phyloP scores from a whole-genome alignment of 2,888 invertebrate species.

The Cecidostiba fungosa region DNA sequence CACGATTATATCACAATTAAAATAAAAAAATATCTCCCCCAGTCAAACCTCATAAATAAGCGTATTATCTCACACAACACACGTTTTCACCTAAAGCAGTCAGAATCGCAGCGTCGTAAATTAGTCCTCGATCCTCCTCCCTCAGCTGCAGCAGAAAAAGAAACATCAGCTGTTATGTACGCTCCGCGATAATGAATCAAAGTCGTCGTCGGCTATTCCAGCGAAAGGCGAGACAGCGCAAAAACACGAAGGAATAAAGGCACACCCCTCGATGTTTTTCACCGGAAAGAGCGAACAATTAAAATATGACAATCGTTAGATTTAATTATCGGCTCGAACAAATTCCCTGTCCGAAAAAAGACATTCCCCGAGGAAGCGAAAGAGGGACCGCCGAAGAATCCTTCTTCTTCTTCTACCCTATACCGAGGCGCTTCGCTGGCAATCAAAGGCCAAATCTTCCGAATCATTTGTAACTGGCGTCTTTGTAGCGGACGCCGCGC shows the following conservation, averaged over 20 bases:
- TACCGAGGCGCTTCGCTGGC: conserved; percentile 65
- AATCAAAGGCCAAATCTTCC: conserved; percentile 72
- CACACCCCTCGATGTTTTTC: conserved; percentile 10
- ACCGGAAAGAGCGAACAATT: conserved; percentile 75
- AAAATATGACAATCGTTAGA: conserved; percentile 79
- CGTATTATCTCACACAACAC: not conserved
- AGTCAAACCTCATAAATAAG: not conserved
- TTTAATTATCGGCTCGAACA: conserved; percentile 78
- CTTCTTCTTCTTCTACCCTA: conserved; percentile 49
- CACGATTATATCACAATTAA: too few relatives aligned
- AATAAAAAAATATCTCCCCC: not conserved
- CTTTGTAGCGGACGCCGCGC: conserved; percentile 66
- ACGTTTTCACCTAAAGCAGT: conserved; percentile 9
- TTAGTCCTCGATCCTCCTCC: conserved; percentile 17
- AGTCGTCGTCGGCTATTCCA: conserved; percentile 48
- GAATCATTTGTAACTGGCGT: conserved; percentile 72
- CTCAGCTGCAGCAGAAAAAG: conserved; percentile 24
- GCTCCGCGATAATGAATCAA: conserved; percentile 64
- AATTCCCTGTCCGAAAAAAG: conserved; percentile 15
- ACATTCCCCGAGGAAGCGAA: not conserved
- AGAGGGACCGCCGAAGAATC: not conserved
- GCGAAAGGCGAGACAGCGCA: conserved; percentile 27
- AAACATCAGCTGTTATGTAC: conserved; percentile 41
- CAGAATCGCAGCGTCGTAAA: conserved; percentile 22
- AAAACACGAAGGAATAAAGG: conserved; percentile 44